Evolutionary conservation across 2,888 invertebrate genomes (phyloP), one percentile per base, ranked within the genome.

Genomic region (Phaedon cochleariae): DNA sequence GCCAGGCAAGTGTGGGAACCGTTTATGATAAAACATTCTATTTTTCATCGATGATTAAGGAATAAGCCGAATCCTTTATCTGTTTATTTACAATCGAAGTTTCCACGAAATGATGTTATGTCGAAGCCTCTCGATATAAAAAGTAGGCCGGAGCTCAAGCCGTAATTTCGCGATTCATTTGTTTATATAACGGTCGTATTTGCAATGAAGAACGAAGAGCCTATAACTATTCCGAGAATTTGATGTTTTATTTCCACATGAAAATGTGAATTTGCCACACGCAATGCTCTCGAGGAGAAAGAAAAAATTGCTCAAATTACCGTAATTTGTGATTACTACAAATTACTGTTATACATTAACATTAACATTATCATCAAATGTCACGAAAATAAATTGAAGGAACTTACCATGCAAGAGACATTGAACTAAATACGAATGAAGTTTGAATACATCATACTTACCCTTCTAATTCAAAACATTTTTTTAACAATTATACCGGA

Each of bases 21-120:
- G n/a, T n/a, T n/a, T n/a, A 41, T 15, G n/a, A 41, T 41, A 41
- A 41, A 41, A 41, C 41, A 41, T n/a, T 41, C n/a, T 41, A 41
- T 41, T 41, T 41, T 6, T 41, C 41, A 41, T 41, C 15, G 41
- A n/a, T 41, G 41, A 41, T 41, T 41, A 9, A 41, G 41, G 41
- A 41, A 15, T 41, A 41, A 41, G 2, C 10, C 15, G 41, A 41
- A 41, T 41, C 12, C 41, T 41, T 15, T 15, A 4, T 41, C 4
- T 15, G 41, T 41, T 41, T 41, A 15, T 41, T 41, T 41, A 41
- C 41, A n/a, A 41, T n/a, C 41, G 15, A 41, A 41, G 41, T 41
- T 41, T 41, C 41, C 15, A 6, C 41, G 41, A 41, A 41, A 41
- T 41, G 12, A 41, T 41, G 4, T 15, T 4, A 41, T 41, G 15